Conservation (phyloP, 2,888 invertebrate genomes). For the Hypercompe scribonia region DNA sequence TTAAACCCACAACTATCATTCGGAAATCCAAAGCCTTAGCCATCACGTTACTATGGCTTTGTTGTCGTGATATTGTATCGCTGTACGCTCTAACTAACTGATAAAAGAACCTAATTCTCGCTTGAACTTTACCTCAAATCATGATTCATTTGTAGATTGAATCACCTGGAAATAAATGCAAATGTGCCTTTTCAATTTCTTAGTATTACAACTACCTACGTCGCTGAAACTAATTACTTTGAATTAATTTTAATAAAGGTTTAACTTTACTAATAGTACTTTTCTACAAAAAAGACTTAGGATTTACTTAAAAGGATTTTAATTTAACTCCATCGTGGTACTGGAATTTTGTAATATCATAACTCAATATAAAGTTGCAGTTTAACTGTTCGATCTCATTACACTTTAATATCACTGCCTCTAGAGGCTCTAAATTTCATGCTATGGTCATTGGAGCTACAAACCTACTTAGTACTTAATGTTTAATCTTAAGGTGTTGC, state of each 20-base stretch:
- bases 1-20: not conserved
- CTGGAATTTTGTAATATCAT: not conserved
- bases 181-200: not conserved
- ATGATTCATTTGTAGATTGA: not conserved
- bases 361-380: not conserved
- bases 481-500: no score
- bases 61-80: not conserved
- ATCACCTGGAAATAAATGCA: not conserved
- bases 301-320: not conserved
- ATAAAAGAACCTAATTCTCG: not conserved
- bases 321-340: not conserved
- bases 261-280: not conserved
- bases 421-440: not conserved
- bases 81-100: not conserved
- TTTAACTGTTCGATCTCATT: not conserved
- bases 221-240: not conserved
- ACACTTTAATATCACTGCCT: not conserved
- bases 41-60: not conserved
- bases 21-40: not conserved
- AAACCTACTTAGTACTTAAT: not conserved
- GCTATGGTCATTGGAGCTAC: not conserved
- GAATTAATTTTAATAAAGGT: not conserved
- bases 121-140: not conserved
- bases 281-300: not conserved
- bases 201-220: not conserved